phyloP scores from a whole-genome alignment of 2,113 vertebrate genomes.

The Arizona elegans region DNA sequence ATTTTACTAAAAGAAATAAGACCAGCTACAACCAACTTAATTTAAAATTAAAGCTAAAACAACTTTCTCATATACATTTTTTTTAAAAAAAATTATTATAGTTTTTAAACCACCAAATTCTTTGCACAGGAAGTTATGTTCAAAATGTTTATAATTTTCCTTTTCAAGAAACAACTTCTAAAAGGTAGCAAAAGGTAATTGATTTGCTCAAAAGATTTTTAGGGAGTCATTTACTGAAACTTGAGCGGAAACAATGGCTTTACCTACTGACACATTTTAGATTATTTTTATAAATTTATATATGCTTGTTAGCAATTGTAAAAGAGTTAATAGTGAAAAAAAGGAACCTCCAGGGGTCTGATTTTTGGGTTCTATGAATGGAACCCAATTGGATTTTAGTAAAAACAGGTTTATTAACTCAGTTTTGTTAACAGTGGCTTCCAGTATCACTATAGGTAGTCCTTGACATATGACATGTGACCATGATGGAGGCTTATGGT shows the following conservation, averaged over 20 bases:
- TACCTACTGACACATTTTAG: background rate
- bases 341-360: background rate
- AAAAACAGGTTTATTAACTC: background rate
- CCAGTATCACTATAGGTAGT: no score
- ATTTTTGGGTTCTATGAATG: background rate
- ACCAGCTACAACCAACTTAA: background rate
- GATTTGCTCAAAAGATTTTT: background rate
- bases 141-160: background rate
- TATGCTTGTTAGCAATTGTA: background rate
- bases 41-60: slow-evolving; percentile 4
- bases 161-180: background rate
- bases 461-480: no score
- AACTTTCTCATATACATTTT: background rate
- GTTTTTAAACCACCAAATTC: background rate
- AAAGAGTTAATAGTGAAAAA: background rate
- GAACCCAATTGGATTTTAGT: background rate
- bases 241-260: background rate
- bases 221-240: background rate
- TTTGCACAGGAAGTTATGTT: background rate
- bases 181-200: background rate
- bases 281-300: background rate
- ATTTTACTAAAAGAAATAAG: slow-evolving; percentile 10
- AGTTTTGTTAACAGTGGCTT: no score
- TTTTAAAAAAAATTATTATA: background rate
- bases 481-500: no score